Evolutionary conservation across 2,113 vertebrate genomes (phyloP), one percentile per base, ranked within the genome.

Genomic region (Neogale vison): DNA sequence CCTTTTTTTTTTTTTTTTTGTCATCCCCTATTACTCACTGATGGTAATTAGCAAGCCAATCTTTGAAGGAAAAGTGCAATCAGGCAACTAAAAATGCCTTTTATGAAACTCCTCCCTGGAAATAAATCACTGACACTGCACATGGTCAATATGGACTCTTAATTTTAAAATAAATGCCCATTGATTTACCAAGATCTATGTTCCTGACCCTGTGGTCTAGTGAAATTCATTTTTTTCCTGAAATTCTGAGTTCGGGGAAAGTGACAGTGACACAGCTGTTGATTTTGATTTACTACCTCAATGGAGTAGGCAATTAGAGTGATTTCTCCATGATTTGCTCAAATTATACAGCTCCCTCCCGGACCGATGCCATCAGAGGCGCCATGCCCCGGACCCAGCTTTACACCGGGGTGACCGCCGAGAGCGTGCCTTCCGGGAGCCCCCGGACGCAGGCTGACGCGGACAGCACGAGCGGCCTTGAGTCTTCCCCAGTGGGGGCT

Each of bases 141-240:
- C 92, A 96, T 50, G 17, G 45, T 92, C 97, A 93, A 90, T 86
- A 92, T 61, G 85, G 77, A 90, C 59, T 97, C 96, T 97, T 89
- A 94, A 97, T 97, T 98, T 98, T 93, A 42, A 98, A 97, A 3
- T 80, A 97, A 98, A 97, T 97, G 57, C 74, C 29, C 11, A 63
- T 0, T 97, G 84, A 97, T 82, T 97, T 83, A 93, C 50, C 42
- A 95, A 96, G 93, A 97, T 92, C 47, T 94, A 77, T 14, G 13
- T 82, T 94, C 87, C 69, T 93, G 83, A 90, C 10, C 9, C 69
- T 96, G 34, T n/a, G 3, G 29, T 95, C 95, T 74, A 94, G 2
- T 61, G n/a, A 97, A 94, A 98, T 93, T 96, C 24, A 83, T 96
- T 97, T 96, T 96, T 92, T 72, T 13, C n/a, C 92, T 65, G 24